These are phyloP conservation scores for Bugula neritina DNA, from an alignment of 2,888 invertebrate species.

Conservation along the genomic window DNA sequence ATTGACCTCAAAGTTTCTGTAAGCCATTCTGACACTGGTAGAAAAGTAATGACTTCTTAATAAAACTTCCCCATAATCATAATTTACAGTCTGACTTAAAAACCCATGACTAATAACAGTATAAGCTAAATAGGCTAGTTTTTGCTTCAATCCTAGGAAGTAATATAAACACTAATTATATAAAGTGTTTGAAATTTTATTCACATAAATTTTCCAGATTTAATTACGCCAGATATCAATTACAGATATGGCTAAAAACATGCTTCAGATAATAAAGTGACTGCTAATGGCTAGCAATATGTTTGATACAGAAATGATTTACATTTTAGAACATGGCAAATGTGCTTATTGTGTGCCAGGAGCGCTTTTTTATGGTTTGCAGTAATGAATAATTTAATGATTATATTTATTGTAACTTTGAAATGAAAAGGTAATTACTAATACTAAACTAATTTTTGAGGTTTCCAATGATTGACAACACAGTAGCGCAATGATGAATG, in stretches of 20 bases:
- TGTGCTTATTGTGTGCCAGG: not conserved
- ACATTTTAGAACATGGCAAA: not conserved
- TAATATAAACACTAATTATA: not conserved
- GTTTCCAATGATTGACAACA: not conserved
- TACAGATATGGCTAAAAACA: not conserved
- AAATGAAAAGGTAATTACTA: not conserved
- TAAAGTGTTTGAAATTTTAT: not conserved
- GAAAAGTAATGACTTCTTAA: not conserved
- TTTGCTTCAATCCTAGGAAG: not conserved
- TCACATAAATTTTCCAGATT: not conserved
- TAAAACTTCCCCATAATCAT: not conserved
- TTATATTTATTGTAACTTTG: not conserved
- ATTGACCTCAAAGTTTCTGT: not conserved
- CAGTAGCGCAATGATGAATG: not conserved
- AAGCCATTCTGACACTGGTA: not conserved
- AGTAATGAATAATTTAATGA: not conserved
- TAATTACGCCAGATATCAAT: not conserved
- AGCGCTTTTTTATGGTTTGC: not conserved
- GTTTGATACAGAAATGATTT: not conserved
- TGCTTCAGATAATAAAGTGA: not conserved
- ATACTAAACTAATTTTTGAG: not conserved
- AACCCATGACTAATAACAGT: not conserved
- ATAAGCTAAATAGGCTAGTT: too few relatives aligned
- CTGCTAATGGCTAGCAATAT: not conserved
- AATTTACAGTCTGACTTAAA: not conserved